phyloP scores from a whole-genome alignment of 2,888 invertebrate genomes.

The Galerucella calmariensis region DNA sequence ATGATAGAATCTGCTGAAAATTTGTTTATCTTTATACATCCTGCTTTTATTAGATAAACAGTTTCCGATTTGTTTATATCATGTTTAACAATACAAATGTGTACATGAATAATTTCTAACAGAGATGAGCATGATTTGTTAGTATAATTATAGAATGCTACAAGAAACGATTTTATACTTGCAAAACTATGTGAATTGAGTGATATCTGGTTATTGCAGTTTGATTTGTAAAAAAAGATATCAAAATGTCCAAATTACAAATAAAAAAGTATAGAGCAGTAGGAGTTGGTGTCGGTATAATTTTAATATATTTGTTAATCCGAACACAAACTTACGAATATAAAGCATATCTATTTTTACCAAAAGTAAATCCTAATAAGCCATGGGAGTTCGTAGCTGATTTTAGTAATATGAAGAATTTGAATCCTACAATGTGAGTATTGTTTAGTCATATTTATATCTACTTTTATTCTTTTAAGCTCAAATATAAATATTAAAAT shows the following conservation, averaged over 20 bases:
- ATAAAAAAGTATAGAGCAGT: constrained; percentile 57
- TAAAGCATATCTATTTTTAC: constrained; percentile 67
- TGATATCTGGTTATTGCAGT: neutral
- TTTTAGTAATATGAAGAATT: constrained; percentile 76
- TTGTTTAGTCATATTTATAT: too few relatives aligned
- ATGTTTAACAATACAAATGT: constrained; percentile 3
- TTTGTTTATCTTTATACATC: constrained; percentile 34
- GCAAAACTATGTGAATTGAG: constrained; percentile 10
- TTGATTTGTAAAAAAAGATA: neutral
- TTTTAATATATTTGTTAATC: constrained; percentile 56
- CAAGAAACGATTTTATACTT: neutral
- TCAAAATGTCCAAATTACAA: constrained; percentile 56
- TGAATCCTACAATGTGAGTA: constrained; percentile 80
- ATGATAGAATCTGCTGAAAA: neutral
- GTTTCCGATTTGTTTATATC: constrained; percentile 26
- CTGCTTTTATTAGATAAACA: constrained; percentile 32
- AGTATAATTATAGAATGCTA: constrained; percentile 14
- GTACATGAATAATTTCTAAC: constrained; percentile 16
- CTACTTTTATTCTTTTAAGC: too few relatives aligned
- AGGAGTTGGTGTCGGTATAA: constrained; percentile 47
- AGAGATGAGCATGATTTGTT: constrained; percentile 19
- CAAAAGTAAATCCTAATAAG: constrained; percentile 69
- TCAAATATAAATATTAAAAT: neutral
- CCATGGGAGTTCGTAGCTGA: constrained; percentile 83
- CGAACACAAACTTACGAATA: constrained; percentile 62